Conservation (phyloP, 2,888 invertebrate species). For the Dromius quadrimaculatus region DNA sequence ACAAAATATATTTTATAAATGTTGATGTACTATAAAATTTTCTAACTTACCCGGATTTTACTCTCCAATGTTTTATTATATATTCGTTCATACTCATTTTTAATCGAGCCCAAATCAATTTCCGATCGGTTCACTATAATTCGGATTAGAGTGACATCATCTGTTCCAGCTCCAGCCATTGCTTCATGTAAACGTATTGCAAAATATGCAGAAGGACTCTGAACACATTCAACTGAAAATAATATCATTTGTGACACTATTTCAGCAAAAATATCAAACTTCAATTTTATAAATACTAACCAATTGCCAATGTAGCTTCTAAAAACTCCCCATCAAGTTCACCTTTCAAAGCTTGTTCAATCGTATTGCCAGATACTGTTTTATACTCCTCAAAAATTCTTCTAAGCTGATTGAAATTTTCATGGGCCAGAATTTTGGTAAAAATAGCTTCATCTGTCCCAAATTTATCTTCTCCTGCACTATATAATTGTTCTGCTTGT, state of each 20-base stretch:
- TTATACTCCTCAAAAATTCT: conserved; percentile 81
- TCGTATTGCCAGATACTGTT: conserved; percentile 77
- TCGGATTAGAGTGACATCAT: conserved; percentile 78
- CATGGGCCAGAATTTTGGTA: conserved; percentile 78
- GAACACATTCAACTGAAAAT: conserved; percentile 76
- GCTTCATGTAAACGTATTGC: conserved; percentile 75
- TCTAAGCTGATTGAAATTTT: conserved; percentile 79
- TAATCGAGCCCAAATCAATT: conserved; percentile 78
- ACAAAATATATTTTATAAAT: too few relatives aligned
- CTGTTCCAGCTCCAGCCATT: conserved; percentile 79
- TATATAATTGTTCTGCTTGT: conserved; percentile 77
- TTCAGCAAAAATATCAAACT: not conserved
- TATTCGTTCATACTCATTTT: conserved; percentile 76
- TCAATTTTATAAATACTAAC: conserved; percentile 64
- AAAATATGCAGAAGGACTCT: conserved; percentile 76
- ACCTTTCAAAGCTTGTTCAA: conserved; percentile 79
- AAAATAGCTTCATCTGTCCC: conserved; percentile 83
- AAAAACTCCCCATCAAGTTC: conserved; percentile 77
- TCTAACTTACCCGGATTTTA: conserved; percentile 71
- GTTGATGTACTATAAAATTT: too few relatives aligned
- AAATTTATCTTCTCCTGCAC: conserved; percentile 78
- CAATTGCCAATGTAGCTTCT: conserved; percentile 78
- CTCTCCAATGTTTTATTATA: conserved; percentile 78
- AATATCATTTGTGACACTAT: not conserved
- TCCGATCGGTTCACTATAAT: conserved; percentile 78